Evolutionary conservation across 2,113 vertebrate genomes (phyloP).

Genomic region (Phylloscopus whistleri): DNA sequence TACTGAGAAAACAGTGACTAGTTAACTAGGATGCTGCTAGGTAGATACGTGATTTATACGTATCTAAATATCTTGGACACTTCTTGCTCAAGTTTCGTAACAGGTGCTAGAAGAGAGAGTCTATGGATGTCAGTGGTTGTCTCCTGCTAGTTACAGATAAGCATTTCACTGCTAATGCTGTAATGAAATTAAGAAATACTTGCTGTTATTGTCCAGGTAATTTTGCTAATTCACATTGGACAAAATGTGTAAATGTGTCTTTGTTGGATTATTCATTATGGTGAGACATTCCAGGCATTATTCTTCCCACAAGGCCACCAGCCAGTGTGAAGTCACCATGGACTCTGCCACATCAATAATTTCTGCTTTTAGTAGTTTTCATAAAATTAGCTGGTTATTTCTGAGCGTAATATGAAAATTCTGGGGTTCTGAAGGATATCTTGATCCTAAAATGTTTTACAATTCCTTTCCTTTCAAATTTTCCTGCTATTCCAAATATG

Average conservation of each 20-base stretch:
- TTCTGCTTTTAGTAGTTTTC: background rate
- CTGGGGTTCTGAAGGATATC: background rate
- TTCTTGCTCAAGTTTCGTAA: background rate
- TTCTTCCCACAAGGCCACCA: background rate
- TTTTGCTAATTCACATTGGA: background rate
- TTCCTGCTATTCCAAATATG: background rate
- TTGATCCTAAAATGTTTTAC: background rate
- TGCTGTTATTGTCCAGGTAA: background rate
- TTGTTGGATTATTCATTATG: background rate
- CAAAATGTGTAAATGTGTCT: background rate
- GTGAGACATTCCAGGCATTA: background rate
- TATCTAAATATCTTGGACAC: background rate
- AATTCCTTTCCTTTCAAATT: background rate
- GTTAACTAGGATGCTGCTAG: background rate
- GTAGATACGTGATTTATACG: background rate
- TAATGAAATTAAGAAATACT: background rate
- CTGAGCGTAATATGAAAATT: background rate
- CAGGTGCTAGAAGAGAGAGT: background rate
- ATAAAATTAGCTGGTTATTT: background rate
- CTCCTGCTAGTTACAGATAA: background rate
- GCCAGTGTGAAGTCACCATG: background rate
- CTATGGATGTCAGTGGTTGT: background rate
- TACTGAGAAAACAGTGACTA: background rate
- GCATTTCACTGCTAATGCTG: background rate
- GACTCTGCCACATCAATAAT: background rate